Conservation (phyloP, 1,140 invertebrate genomes). For the Bombus huntii region DNA sequence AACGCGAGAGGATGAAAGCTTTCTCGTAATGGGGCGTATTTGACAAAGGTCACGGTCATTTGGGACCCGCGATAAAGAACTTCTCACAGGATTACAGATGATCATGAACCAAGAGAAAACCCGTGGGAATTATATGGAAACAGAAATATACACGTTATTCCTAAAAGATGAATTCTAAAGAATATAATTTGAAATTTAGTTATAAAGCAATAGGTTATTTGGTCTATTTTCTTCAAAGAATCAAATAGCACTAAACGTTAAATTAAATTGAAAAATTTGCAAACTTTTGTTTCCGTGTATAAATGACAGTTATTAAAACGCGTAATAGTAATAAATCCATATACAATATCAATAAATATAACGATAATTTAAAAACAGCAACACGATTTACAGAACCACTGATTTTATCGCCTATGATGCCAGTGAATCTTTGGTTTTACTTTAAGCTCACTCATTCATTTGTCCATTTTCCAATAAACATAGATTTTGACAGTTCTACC, state of each 20-base stretch:
- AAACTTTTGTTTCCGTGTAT: background rate
- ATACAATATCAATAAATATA: too few relatives aligned
- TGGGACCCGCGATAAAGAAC: background rate
- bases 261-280: too few relatives aligned
- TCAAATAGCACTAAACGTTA: too few relatives aligned
- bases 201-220: too few relatives aligned
- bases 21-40: background rate
- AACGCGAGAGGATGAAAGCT: background rate
- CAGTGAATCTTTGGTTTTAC: background rate
- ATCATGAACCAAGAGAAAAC: background rate
- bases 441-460: background rate
- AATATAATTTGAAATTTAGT: too few relatives aligned
- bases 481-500: background rate
- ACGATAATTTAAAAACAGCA: background rate
- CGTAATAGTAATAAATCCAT: background rate
- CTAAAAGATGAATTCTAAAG: too few relatives aligned
- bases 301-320: background rate
- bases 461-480: background rate
- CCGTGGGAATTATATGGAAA: too few relatives aligned
- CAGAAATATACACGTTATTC: too few relatives aligned
- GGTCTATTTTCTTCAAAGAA: too few relatives aligned
- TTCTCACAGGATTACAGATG: background rate
- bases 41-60: background rate
- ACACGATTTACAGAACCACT: background rate
- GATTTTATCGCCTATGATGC: background rate